Evolutionary conservation across 2,888 invertebrate genomes (phyloP).

Genomic region (Mongoloraphidia duomilia): DNA sequence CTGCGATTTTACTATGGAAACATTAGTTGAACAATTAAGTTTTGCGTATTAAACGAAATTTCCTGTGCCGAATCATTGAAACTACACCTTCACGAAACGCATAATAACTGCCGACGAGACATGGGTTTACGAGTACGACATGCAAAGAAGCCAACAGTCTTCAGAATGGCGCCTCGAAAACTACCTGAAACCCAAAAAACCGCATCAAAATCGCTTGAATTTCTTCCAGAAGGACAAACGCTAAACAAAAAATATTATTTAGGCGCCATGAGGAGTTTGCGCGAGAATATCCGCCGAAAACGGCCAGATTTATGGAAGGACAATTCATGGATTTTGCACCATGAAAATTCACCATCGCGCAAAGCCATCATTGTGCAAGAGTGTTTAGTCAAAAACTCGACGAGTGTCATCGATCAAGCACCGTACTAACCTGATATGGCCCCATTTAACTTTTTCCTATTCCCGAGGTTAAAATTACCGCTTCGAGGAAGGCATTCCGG

Average conservation of each 20-base stretch:
- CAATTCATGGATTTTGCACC: constrained; percentile 13
- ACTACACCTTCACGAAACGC: no score
- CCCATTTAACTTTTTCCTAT: background rate
- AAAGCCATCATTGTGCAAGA: constrained; percentile 5
- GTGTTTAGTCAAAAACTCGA: constrained; percentile 13
- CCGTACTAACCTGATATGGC: background rate
- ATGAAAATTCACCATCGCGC: constrained; percentile 13
- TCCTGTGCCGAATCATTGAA: no score
- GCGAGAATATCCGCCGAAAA: constrained; percentile 14
- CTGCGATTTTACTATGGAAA: no score
- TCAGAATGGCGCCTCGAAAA: background rate
- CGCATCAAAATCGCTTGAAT: background rate
- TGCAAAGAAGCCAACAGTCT: background rate
- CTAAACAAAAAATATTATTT: constrained; percentile 13
- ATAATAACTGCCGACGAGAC: background rate
- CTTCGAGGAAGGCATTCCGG: background rate
- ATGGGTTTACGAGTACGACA: background rate
- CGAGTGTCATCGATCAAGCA: constrained; percentile 7
- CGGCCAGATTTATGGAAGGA: constrained; percentile 11
- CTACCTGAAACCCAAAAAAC: background rate
- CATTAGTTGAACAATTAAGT: no score
- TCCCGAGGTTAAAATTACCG: background rate
- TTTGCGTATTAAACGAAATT: no score
- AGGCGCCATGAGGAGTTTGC: constrained; percentile 13
- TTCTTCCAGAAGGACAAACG: constrained; percentile 4